Evolutionary conservation across 2,113 vertebrate genomes (phyloP).

Genomic region (Arothron firmamentum): DNA sequence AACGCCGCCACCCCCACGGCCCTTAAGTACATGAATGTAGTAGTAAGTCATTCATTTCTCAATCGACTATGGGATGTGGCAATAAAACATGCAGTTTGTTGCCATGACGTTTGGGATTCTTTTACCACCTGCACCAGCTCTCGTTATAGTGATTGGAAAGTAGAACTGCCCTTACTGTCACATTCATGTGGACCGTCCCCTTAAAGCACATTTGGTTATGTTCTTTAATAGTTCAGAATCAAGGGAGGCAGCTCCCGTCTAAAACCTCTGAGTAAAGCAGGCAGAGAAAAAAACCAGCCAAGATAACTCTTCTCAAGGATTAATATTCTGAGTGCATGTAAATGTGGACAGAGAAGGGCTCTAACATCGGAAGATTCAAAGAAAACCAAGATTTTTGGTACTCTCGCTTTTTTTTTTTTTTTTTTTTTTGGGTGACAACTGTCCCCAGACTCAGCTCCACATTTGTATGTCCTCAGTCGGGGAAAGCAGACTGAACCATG

Average conservation of each 20-base stretch:
- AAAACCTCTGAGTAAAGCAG: constrained; percentile 60
- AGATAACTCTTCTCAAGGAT: constrained; percentile 66
- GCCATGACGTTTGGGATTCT: constrained; percentile 53
- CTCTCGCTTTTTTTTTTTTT: too few species aligned
- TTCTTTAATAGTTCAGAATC: constrained; percentile 61
- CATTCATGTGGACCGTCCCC: constrained; percentile 74
- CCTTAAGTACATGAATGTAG: constrained; percentile 74
- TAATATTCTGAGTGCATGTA: constrained; percentile 61
- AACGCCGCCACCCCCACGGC: constrained; percentile 64
- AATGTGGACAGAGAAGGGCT: constrained; percentile 55
- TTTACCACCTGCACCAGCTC: constrained; percentile 51
- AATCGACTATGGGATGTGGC: constrained; percentile 65
- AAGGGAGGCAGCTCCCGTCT: constrained; percentile 56
- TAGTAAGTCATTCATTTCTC: constrained; percentile 76
- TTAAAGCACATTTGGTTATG: constrained; percentile 71
- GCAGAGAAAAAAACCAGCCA: constrained; percentile 69
- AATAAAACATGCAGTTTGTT: constrained; percentile 78
- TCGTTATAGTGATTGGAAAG: constrained; percentile 68
- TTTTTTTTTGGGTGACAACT: constrained; percentile 20
- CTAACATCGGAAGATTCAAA: constrained; percentile 38
- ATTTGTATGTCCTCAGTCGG: constrained; percentile 69
- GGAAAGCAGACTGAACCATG: constrained; percentile 75
- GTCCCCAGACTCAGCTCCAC: constrained; percentile 55
- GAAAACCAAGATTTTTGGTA: neutral
- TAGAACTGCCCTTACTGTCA: constrained; percentile 71